Percentiles rank a stretch among this genome's conserved stretches.
Evolutionary conservation across 2,797 vertebrate species (phyloP).

Genomic region (Rallus crepitans): DNA sequence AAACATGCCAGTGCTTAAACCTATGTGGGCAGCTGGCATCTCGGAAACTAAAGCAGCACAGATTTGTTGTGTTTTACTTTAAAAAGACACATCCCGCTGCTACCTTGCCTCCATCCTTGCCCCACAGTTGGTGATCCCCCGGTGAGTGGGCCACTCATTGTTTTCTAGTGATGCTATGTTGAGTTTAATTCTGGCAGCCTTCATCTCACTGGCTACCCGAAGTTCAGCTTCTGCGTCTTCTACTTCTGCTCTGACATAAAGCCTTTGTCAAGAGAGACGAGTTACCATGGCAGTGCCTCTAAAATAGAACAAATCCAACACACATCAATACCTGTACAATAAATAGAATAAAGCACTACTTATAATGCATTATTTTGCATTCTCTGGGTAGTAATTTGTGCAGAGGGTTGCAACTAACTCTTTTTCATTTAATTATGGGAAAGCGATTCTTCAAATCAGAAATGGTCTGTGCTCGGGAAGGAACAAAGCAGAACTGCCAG

Average conservation of each 20-base stretch:
- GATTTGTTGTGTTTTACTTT: neutral
- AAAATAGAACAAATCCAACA: conserved; percentile 78
- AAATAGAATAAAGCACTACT: conserved; percentile 77
- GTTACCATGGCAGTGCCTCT: conserved; percentile 77
- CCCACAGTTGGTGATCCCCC: accelerated
- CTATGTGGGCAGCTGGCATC: neutral
- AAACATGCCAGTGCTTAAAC: neutral
- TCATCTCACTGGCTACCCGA: conserved; percentile 43
- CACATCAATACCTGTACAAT: conserved; percentile 76
- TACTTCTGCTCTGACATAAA: conserved; percentile 74
- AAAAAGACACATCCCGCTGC: neutral
- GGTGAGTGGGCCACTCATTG: neutral
- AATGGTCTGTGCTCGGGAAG: conserved; percentile 48
- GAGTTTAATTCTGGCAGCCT: neutral
- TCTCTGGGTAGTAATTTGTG: conserved; percentile 71
- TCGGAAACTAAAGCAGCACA: neutral
- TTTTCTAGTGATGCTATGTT: neutral
- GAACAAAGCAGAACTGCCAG: conserved; percentile 6
- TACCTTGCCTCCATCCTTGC: neutral
- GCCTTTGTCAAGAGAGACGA: conserved; percentile 69
- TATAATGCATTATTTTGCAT: conserved; percentile 71
- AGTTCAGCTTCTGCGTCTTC: conserved; percentile 63
- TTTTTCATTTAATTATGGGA: conserved; percentile 73
- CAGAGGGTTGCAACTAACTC: conserved; percentile 68
- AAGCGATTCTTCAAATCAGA: conserved; percentile 70